A percentile compares a stretch with the other conserved stretches of the same genome.
phyloP scores from a whole-genome alignment of 2,113 vertebrate species.

The Serinus canaria region DNA sequence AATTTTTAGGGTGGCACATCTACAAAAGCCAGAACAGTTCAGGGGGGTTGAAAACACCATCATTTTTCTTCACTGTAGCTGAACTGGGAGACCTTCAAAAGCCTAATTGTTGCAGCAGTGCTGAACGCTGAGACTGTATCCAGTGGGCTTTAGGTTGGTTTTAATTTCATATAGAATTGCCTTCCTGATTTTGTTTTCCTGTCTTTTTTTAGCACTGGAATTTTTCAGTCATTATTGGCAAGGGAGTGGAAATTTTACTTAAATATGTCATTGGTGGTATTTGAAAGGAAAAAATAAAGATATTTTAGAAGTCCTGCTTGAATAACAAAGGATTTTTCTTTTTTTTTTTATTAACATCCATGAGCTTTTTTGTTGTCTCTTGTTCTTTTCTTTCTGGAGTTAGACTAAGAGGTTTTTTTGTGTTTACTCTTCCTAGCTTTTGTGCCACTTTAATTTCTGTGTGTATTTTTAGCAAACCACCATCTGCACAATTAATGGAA shows the following conservation, averaged over 20 bases:
- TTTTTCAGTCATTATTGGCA: background rate
- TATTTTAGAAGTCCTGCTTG: background rate
- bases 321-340: background rate
- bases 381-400: background rate
- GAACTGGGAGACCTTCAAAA: background rate
- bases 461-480: background rate
- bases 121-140: background rate
- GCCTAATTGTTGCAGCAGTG: background rate
- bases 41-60: background rate
- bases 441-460: background rate
- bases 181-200: constrained; percentile 14
- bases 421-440: constrained; percentile 15
- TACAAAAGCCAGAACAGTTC: background rate
- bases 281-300: constrained; percentile 9
- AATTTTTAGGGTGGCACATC: background rate
- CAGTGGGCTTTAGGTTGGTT: background rate
- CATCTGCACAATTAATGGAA: constrained; percentile 1
- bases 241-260: background rate
- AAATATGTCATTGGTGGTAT: background rate
- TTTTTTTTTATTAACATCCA: background rate
- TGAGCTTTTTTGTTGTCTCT: background rate
- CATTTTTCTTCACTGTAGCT: background rate
- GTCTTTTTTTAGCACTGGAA: background rate
- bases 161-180: background rate
- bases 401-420: background rate